phyloP scores from a whole-genome alignment of 2,113 vertebrate species.

The Ahaetulla prasina region DNA sequence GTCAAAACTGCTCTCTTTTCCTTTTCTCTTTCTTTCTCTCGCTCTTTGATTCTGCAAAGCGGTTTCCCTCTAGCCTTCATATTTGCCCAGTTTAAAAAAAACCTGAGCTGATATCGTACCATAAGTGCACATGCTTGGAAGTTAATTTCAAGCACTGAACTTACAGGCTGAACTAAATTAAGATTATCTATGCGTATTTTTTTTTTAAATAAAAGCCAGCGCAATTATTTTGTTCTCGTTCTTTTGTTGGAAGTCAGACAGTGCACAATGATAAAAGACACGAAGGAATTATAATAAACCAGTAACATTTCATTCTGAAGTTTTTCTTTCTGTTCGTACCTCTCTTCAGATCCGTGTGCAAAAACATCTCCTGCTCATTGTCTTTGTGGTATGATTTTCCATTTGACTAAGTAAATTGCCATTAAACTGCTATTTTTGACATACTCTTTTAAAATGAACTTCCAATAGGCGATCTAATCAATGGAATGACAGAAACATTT shows the following conservation, averaged over 20 bases:
- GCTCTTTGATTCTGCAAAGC: neutral
- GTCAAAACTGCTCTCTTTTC: neutral
- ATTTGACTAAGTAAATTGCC: conserved; percentile 21
- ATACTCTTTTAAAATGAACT: conserved; percentile 29
- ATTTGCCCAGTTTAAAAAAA: neutral
- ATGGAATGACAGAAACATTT: neutral
- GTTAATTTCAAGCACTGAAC: neutral
- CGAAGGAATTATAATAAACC: neutral
- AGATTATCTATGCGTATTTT: neutral
- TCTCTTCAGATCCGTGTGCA: neutral
- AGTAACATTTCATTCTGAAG: neutral
- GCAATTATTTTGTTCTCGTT: conserved; percentile 13
- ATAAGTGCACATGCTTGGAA: neutral
- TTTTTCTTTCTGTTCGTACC: conserved; percentile 30
- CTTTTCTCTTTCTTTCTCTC: neutral
- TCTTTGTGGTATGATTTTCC: conserved; percentile 1
- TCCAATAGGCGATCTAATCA: neutral
- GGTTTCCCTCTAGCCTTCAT: neutral
- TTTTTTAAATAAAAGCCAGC: neutral
- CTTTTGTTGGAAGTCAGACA: conserved; percentile 28
- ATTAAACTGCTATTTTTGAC: conserved; percentile 23
- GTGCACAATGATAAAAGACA: conserved; percentile 13
- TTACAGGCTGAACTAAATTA: neutral
- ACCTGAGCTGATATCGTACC: neutral
- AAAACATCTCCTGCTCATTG: conserved; percentile 16